Evolutionary conservation across 1,140 invertebrate genomes (phyloP), one percentile per base, ranked within the genome.

Genomic region (Brachionus plicatilis): DNA sequence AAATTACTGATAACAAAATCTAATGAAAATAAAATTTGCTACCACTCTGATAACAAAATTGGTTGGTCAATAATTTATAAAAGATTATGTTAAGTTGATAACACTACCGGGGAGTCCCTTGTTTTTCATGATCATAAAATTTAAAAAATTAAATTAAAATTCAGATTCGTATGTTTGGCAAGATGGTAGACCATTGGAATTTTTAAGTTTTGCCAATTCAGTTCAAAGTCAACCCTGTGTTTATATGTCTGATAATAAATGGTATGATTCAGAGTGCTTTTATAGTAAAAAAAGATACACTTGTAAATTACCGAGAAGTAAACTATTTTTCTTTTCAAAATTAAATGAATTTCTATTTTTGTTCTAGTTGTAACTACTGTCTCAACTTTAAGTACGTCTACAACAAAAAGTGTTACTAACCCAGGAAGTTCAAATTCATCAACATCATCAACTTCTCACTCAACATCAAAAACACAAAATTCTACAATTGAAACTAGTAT

Each of bases 271-370:
- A n/a, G 65, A 82, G 37, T 82, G 79, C 41, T 68, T 82, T 47
- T 37, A 45, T 45, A 43, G 17, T 29, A 37, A 29, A 68, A 37
- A 45, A 65, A 37, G 53, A 43, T 82, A 82, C 47, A 47, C 43
- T 24, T 82, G 79, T 37, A 82, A 82, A 82, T 41, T 60, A 33
- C 79, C 79, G 2, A 82, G 79, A 65, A 82, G 79, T 82, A 47
- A 24, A 60, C 17, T 5, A n/a, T 43, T 27, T 65, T 7, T 7
- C 33, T 37, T 37, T 7, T 37, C 6, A 0, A 9, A 17, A 68
- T 24, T 24, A 20, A 65, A 68, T n/a, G 17, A 56, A 12, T 17
- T 60, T 45, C 12, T 14, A 24, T 45, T 43, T 3, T 5, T 65
- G 12, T 47, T 45, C 11, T 65, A 76, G 43, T 76, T 76, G 72